Percentiles rank a stretch among this genome's conserved stretches.
phyloP scores from a whole-genome alignment of 1,140 invertebrate genomes.

The Drosophila tristis region DNA sequence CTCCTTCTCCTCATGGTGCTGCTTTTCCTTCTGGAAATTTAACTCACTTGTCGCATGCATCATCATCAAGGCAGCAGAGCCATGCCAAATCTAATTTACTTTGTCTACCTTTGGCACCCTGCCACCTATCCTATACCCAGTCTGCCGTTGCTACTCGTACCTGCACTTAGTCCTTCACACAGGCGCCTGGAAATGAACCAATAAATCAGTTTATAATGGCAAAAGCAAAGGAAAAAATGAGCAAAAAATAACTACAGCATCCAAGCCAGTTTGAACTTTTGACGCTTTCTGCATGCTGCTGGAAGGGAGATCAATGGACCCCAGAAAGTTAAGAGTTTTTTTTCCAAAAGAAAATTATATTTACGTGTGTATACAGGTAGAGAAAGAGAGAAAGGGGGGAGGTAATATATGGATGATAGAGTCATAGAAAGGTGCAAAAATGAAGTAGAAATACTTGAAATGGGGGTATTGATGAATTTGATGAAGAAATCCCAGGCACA shows the following conservation, averaged over 20 bases:
- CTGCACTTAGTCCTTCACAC: conserved; percentile 47
- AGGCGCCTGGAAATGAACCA: conserved; percentile 71
- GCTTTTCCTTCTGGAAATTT: conserved; percentile 35
- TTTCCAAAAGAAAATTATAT: conserved; percentile 53
- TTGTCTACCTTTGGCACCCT: conserved; percentile 10
- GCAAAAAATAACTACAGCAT: conserved; percentile 24
- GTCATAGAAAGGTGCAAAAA: not conserved
- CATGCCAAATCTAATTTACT: conserved; percentile 70
- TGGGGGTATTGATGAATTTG: conserved; percentile 4
- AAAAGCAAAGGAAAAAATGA: conserved; percentile 40
- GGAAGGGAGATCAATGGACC: conserved; percentile 56
- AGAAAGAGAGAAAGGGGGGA: not conserved
- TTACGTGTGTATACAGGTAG: conserved; percentile 45
- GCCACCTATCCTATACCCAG: not conserved
- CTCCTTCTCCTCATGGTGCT: not conserved
- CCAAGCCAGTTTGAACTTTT: conserved; percentile 63
- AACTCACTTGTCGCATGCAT: conserved; percentile 76
- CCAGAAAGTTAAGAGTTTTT: conserved; percentile 64
- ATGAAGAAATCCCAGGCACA: not conserved
- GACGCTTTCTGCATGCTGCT: conserved; percentile 36
- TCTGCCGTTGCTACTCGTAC: conserved; percentile 7
- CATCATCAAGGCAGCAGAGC: conserved; percentile 54
- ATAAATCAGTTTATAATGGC: conserved; percentile 80
- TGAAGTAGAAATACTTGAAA: not conserved
- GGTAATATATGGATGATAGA: not conserved